Percentiles rank a stretch among this genome's conserved stretches.
Conservation (phyloP, 2,888 invertebrate genomes). For the Epistrophella euchroma region DNA sequence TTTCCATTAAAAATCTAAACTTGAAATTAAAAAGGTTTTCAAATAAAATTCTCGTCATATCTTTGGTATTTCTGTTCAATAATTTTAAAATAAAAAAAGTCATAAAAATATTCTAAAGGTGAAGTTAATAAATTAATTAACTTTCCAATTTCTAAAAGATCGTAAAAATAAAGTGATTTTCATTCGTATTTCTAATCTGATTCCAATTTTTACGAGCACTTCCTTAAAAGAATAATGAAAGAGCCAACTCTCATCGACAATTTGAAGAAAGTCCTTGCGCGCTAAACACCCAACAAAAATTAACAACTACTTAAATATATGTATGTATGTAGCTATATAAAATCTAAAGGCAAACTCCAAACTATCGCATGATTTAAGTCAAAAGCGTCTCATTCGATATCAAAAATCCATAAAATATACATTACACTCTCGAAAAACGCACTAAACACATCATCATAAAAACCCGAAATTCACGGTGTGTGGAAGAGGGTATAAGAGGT, state of each 20-base stretch:
- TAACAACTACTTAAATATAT: neutral
- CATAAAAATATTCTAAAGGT: neutral
- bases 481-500: conserved; percentile 25
- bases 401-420: conserved; percentile 75
- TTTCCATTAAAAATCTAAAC: no score
- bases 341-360: neutral
- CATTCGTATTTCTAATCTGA: no score
- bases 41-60: neutral
- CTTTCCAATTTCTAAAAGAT: no score
- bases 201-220: no score
- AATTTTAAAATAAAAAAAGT: neutral
- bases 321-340: neutral
- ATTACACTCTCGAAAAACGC: conserved; percentile 71
- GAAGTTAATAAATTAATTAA: no score
- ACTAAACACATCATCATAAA: conserved; percentile 76
- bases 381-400: conserved; percentile 67
- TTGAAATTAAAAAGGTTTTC: no score
- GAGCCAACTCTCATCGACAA: neutral
- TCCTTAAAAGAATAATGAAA: no score
- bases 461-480: conserved; percentile 60
- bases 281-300: conserved; percentile 16
- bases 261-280: conserved; percentile 24
- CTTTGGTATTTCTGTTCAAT: neutral
- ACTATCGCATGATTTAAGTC: conserved; percentile 47
- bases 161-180: no score